Evolutionary conservation across 2,888 invertebrate genomes (phyloP).

Genomic region (Kuschelorhynchus macadamiae): DNA sequence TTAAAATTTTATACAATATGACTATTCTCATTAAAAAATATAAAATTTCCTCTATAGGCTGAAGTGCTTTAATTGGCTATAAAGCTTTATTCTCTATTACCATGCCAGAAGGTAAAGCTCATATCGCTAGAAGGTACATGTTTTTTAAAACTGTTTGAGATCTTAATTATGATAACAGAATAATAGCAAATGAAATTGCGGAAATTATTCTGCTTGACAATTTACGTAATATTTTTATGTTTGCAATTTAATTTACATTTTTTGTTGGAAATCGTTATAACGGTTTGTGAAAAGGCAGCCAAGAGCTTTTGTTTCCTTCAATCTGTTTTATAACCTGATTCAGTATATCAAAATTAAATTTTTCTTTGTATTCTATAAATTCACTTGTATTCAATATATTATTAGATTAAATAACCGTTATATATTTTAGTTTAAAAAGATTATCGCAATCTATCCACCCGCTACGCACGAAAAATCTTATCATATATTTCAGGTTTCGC

Average conservation of each 20-base stretch:
- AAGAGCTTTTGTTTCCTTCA: not conserved
- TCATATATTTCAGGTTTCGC: too few relatives aligned
- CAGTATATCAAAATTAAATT: not conserved
- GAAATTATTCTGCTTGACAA: not conserved
- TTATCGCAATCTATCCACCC: too few relatives aligned
- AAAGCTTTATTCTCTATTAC: not conserved
- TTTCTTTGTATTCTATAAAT: too few relatives aligned
- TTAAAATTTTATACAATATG: too few relatives aligned
- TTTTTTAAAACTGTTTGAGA: conserved; percentile 4
- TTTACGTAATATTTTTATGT: too few relatives aligned
- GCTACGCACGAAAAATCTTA: too few relatives aligned
- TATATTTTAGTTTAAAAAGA: too few relatives aligned
- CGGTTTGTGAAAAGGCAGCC: too few relatives aligned
- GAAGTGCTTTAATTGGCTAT: not conserved
- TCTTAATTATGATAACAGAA: not conserved
- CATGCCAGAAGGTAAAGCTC: not conserved
- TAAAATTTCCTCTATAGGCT: not conserved
- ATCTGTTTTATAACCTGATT: not conserved
- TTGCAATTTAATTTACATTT: too few relatives aligned
- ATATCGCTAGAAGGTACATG: conserved; percentile 5
- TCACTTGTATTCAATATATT: too few relatives aligned
- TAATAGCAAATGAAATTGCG: not conserved
- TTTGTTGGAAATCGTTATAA: too few relatives aligned
- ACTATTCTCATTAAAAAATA: not conserved
- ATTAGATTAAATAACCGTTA: too few relatives aligned